phyloP scores from a whole-genome alignment of 2,113 vertebrate species.

The Crotalus viridis region DNA sequence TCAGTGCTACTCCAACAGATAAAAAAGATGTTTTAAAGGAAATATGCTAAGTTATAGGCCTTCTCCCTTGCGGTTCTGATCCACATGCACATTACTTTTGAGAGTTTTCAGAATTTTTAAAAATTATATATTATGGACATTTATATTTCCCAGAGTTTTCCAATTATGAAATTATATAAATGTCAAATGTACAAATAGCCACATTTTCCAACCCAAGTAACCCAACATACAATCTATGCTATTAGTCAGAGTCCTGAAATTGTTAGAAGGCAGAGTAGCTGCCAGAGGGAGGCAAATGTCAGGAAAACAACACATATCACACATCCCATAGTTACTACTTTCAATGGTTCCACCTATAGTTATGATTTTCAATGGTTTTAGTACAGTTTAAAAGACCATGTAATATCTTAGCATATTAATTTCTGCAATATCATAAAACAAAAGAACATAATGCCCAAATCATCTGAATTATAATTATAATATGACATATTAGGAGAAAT shows the following conservation, averaged over 20 bases:
- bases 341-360: background rate
- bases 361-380: too few relatives aligned
- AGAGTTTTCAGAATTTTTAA: background rate
- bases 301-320: background rate
- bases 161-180: background rate
- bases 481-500: background rate
- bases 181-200: background rate
- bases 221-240: background rate
- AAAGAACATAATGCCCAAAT: background rate
- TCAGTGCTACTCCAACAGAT: slow-evolving; percentile 35
- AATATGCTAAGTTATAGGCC: background rate
- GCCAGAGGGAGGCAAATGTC: background rate
- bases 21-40: slow-evolving; percentile 22
- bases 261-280: background rate
- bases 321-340: background rate
- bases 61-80: background rate
- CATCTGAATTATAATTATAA: background rate
- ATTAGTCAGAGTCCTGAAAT: background rate
- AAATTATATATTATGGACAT: background rate
- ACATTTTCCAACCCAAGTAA: background rate
- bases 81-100: background rate
- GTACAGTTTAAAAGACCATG: background rate
- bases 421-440: background rate
- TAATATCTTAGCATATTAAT: background rate
- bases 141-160: background rate